Base-by-base conservation (phyloP, 2,888 invertebrate species). In the Drosophila multiciliata region DNA sequence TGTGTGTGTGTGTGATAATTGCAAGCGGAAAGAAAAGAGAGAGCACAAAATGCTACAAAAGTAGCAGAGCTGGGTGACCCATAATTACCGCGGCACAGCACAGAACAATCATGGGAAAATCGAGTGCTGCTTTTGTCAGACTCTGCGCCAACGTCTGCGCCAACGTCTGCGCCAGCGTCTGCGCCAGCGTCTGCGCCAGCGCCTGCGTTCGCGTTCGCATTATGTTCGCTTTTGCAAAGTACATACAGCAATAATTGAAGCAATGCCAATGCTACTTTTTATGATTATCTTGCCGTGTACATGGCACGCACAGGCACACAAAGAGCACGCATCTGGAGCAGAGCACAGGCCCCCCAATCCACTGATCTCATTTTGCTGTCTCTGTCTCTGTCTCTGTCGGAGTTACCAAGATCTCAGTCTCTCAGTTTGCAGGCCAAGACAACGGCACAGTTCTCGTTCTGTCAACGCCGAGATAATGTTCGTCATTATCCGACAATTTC, bases 41-140 rank as follows among this genome's bases (percentile, higher is more conserved):
- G 70, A 61, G 77, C 53, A 26, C 42, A 63, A 73, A 52, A 74
- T 42, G 50, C 42, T 57, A 58, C 11, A 38, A 17, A 61, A 65
- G 70, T 29, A 54, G 74, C 50, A 62, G 64, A 62, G 67, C 78
- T 78, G 78, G 82, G 80, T 85, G 89, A 90, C 89, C 89, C 87
- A 90, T 89, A 89, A 89, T 89, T 89, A 89, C 90, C 74, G 63
- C 64, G 58, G 66, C 45, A 64, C 72, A 60, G 38, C 54, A 73
- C 78, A 85, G 84, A 87, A 89, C 89, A 89, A 89, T 90, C 90
- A 90, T 89, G 90, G 82, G 90, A 90, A 87, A 85, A 82, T 55
- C 75, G 70, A 73, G 50, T 82, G 62, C 26, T 4, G 7, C 55
- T 38, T 15, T 55, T 23, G 23, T 15, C 8, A 45, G 23, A 23